Conservation (phyloP, 64 coral and sea anemone species). For the Montipora efflorescens region DNA sequence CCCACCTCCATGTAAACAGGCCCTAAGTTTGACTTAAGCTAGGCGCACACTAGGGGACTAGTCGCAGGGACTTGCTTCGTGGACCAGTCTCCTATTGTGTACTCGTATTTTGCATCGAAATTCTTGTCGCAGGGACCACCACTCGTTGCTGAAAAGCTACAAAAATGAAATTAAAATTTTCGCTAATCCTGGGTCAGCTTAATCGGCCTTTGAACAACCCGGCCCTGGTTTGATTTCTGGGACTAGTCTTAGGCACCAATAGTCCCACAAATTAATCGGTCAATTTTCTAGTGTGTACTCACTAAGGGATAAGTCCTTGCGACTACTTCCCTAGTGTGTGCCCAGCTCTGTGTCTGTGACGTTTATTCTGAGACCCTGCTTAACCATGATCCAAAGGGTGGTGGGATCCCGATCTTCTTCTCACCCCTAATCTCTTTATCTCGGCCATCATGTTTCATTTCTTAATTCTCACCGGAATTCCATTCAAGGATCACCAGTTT, state of each 20-base stretch:
- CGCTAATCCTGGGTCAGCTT: too few relatives aligned
- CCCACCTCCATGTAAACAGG: not conserved
- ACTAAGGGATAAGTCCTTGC: not conserved
- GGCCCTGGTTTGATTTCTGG: not conserved
- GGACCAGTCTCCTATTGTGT: not conserved
- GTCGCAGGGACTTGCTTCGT: slow-evolving; percentile 1
- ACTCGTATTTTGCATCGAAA: slow-evolving; percentile 16
- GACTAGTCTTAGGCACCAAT: not conserved
- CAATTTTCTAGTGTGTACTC: not conserved
- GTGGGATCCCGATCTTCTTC: too few relatives aligned
- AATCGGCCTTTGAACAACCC: too few relatives aligned
- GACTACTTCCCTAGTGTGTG: slow-evolving; percentile 5
- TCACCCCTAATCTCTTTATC: too few relatives aligned
- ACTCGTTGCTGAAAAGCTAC: too few relatives aligned
- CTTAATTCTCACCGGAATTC: too few relatives aligned
- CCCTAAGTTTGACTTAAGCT: not conserved
- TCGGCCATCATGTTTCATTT: too few relatives aligned
- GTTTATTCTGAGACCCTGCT: too few relatives aligned
- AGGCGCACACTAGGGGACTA: not conserved
- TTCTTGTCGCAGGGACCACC: slow-evolving; percentile 3
- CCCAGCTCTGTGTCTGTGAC: not conserved
- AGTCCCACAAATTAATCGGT: not conserved
- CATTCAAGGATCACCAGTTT: too few relatives aligned
- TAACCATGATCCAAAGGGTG: too few relatives aligned
- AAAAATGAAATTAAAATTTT: too few relatives aligned